phyloP scores from a whole-genome alignment of 92 coral and sea anemone species.

The Phymanthus crucifer region DNA sequence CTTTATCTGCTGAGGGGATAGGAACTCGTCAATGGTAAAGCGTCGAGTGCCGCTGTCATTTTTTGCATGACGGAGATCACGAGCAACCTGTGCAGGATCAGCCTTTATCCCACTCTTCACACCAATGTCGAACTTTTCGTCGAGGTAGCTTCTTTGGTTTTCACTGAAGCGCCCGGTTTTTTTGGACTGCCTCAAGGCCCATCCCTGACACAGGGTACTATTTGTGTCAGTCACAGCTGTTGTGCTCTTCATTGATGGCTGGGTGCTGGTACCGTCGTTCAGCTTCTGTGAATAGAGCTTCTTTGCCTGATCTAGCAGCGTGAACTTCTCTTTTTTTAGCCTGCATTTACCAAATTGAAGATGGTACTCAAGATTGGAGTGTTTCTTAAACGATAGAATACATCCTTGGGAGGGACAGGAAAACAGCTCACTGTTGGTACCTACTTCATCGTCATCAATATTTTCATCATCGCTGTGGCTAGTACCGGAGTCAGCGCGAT shows the following conservation, averaged over 20 bases:
- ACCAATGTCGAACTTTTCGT: constrained; percentile 43
- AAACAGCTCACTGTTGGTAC: constrained; percentile 46
- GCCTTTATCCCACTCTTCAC: constrained; percentile 33
- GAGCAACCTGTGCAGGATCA: constrained; percentile 58
- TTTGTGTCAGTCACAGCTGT: background rate
- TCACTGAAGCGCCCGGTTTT: constrained; percentile 24
- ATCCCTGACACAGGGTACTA: constrained; percentile 21
- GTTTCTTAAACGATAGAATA: constrained; percentile 18
- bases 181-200: constrained; percentile 25
- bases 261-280: background rate
- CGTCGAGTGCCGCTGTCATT: constrained; percentile 34
- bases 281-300: constrained; percentile 8
- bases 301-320: constrained; percentile 20
- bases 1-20: constrained; percentile 42
- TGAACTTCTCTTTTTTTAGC: constrained; percentile 18
- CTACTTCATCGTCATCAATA: constrained; percentile 14
- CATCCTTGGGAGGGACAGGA: constrained; percentile 62
- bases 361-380: constrained; percentile 30
- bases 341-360: constrained; percentile 16
- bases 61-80: constrained; percentile 46
- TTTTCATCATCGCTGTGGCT: too few species aligned
- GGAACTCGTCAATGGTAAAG: constrained; percentile 52
- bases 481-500: too few species aligned
- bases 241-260: constrained; percentile 5
- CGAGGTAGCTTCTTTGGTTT: constrained; percentile 29